phyloP scores from a whole-genome alignment of 1,140 invertebrate genomes.

The Calosoma granatense region DNA sequence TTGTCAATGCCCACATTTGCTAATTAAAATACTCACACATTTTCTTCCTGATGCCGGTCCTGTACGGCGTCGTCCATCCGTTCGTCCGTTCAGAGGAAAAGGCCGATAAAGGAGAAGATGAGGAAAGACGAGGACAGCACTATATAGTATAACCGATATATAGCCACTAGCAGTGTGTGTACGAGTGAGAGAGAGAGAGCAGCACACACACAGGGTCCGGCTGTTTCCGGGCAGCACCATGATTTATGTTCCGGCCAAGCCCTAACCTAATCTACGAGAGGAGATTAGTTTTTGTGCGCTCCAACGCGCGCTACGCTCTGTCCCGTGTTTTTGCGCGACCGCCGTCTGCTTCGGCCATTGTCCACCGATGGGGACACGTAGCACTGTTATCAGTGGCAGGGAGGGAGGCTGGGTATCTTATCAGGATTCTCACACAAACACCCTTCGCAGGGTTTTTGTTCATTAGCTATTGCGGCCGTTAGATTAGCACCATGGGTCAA shows the following conservation, averaged over 20 bases:
- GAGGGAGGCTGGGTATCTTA: too few relatives aligned
- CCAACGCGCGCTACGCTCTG: not conserved
- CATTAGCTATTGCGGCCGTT: not conserved
- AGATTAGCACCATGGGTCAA: not conserved
- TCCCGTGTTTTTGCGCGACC: not conserved
- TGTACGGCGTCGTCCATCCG: not conserved
- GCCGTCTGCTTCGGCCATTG: not conserved
- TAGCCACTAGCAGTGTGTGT: too few relatives aligned
- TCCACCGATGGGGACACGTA: not conserved
- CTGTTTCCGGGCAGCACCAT: constrained; percentile 3
- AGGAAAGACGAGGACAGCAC: too few relatives aligned
- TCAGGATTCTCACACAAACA: too few relatives aligned
- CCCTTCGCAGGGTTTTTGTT: not conserved
- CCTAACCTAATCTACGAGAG: constrained; percentile 1
- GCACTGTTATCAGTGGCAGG: not conserved
- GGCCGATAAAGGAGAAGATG: not conserved
- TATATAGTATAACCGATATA: too few relatives aligned
- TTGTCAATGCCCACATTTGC: too few relatives aligned
- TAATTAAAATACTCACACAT: not conserved
- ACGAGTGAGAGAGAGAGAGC: not conserved
- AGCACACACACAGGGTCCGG: not conserved
- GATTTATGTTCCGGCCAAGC: constrained; percentile 5
- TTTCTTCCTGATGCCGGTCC: not conserved
- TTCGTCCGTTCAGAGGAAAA: not conserved
- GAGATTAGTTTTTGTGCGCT: constrained; percentile 6